Percentiles rank a stretch among this genome's conserved stretches.
Evolutionary conservation across 2,113 vertebrate genomes (phyloP).

Genomic region (Maccullochella peelii): DNA sequence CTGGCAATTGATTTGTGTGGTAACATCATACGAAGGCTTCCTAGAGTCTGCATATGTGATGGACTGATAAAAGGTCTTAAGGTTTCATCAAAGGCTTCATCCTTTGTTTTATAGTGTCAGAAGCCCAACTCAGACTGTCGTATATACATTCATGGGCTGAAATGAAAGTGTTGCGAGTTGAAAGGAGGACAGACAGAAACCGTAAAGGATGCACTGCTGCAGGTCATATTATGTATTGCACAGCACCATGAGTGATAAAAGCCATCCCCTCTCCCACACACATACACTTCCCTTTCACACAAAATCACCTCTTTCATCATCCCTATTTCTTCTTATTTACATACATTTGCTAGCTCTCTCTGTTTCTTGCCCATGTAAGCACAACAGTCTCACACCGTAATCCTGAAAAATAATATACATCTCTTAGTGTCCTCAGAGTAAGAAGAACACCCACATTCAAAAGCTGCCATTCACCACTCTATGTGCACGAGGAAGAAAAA

Average conservation of each 20-base stretch:
- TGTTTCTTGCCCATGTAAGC: background rate
- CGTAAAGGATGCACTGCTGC: slow-evolving; percentile 37
- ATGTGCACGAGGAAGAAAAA: slow-evolving; percentile 13
- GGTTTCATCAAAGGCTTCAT: slow-evolving; percentile 15
- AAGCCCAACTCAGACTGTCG: slow-evolving; percentile 15
- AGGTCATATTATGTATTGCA: slow-evolving; percentile 27
- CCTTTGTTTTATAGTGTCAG: background rate
- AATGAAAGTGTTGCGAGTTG: slow-evolving; percentile 38
- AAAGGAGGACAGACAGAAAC: slow-evolving; percentile 46
- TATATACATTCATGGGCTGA: slow-evolving; percentile 27
- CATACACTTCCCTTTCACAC: background rate
- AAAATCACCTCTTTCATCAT: background rate
- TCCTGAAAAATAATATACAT: background rate
- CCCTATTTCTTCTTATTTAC: background rate
- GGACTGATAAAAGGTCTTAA: slow-evolving; percentile 9
- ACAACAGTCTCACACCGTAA: background rate
- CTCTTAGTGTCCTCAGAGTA: background rate
- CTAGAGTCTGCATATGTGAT: slow-evolving; percentile 16
- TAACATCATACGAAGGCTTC: background rate
- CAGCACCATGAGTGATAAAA: slow-evolving; percentile 49
- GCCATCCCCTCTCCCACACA: background rate
- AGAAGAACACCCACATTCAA: slow-evolving; percentile 11
- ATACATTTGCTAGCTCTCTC: background rate
- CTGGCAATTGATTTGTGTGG: slow-evolving; percentile 11
- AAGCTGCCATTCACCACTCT: background rate